phyloP scores from a whole-genome alignment of 2,888 invertebrate genomes.

The Apoda limacodes region DNA sequence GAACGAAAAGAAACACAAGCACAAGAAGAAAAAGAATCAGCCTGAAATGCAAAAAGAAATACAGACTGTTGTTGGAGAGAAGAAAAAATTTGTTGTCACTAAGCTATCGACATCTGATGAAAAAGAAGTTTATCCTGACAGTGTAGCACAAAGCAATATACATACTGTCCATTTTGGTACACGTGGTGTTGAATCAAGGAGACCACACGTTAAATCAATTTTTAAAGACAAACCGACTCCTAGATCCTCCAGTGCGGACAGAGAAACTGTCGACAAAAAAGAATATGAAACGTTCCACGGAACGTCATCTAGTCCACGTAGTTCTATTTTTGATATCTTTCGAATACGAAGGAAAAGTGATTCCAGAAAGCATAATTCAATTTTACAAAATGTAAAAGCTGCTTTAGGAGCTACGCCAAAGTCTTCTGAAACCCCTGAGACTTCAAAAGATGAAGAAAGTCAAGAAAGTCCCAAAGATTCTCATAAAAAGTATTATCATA shows the following conservation, averaged over 20 bases:
- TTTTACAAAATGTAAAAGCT: conserved; percentile 37
- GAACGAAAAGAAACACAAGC: conserved; percentile 55
- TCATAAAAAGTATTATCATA: conserved; percentile 62
- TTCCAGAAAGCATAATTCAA: conserved; percentile 48
- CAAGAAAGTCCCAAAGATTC: conserved; percentile 45
- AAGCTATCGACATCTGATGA: conserved; percentile 47
- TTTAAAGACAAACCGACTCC: conserved; percentile 51
- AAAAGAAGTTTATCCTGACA: conserved; percentile 38
- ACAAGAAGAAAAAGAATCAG: conserved; percentile 51
- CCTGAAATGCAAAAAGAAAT: conserved; percentile 37
- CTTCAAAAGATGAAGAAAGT: conserved; percentile 33
- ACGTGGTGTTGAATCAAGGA: conserved; percentile 55
- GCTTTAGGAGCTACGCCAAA: conserved; percentile 31
- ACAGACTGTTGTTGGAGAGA: conserved; percentile 57
- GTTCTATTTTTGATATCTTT: conserved; percentile 65
- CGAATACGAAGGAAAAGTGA: conserved; percentile 61
- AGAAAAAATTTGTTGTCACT: conserved; percentile 56
- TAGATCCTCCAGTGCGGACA: conserved; percentile 52
- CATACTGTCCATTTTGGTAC: conserved; percentile 65
- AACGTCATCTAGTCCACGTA: conserved; percentile 60
- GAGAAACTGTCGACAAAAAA: conserved; percentile 42
- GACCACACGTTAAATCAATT: conserved; percentile 56
- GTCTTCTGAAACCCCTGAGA: conserved; percentile 44
- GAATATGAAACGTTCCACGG: conserved; percentile 65
- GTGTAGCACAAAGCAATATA: conserved; percentile 45